Evolutionary conservation across 2,888 invertebrate species (phyloP).

Genomic region (Hymenopus coronatus): DNA sequence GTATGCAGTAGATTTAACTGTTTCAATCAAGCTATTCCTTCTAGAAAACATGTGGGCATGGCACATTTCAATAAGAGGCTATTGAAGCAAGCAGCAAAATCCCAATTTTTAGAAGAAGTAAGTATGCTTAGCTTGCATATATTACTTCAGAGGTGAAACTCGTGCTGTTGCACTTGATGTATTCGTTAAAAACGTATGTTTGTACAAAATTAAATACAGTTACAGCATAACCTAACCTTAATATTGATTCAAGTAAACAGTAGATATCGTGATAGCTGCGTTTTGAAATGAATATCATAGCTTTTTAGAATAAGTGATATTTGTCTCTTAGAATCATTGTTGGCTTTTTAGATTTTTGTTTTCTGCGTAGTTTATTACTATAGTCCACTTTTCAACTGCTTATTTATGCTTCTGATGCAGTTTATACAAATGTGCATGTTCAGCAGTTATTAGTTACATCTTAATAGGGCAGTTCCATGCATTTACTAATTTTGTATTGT

Average conservation of each 20-base stretch:
- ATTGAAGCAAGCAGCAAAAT: conserved; percentile 44
- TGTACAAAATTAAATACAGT: not conserved
- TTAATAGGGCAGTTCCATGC: no score
- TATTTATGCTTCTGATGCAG: no score
- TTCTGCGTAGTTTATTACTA: no score
- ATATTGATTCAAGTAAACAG: not conserved
- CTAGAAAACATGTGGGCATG: conserved; percentile 51
- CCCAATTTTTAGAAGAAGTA: conserved; percentile 57
- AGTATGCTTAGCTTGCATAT: conserved; percentile 34
- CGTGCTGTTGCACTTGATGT: not conserved
- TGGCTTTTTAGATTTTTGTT: no score
- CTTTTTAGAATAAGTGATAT: no score
- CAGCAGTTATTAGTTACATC: no score
- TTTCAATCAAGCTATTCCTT: conserved; percentile 53
- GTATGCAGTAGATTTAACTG: conserved; percentile 56
- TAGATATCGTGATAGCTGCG: not conserved
- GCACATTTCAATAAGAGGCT: conserved; percentile 53
- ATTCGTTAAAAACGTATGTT: not conserved
- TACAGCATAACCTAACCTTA: not conserved
- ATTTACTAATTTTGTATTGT: no score
- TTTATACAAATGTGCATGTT: no score
- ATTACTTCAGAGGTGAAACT: not conserved
- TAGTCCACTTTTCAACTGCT: no score
- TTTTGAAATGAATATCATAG: no score
- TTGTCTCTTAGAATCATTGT: no score